phyloP scores from a whole-genome alignment of 2,113 vertebrate species.

The Phyllostomus hastatus region DNA sequence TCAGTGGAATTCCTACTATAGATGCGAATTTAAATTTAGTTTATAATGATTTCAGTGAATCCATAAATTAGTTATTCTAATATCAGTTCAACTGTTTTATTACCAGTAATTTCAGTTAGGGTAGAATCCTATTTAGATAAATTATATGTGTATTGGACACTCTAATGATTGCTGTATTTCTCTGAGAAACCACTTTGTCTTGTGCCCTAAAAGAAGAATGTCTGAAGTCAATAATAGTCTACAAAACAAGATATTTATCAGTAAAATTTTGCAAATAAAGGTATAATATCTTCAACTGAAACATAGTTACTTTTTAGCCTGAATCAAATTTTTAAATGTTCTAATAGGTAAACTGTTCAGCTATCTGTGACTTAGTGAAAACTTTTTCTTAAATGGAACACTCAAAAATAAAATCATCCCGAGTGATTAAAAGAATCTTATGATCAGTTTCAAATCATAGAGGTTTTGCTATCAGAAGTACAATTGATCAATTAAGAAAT shows the following conservation, averaged over 20 bases:
- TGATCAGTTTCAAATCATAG: neutral
- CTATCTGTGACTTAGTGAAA: neutral
- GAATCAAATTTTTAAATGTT: neutral
- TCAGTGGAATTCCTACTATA: neutral
- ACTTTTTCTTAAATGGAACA: neutral
- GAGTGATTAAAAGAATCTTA: neutral
- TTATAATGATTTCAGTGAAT: constrained; percentile 33
- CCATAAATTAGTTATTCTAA: constrained; percentile 26
- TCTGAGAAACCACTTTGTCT: neutral
- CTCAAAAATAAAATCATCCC: neutral
- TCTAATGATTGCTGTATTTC: neutral
- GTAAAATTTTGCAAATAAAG: neutral
- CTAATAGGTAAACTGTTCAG: neutral
- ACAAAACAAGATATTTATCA: neutral
- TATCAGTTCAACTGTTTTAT: constrained; percentile 12
- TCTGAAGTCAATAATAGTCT: neutral
- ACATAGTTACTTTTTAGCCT: neutral
- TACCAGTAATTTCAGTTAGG: neutral
- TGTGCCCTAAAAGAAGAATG: neutral
- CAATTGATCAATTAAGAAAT: neutral
- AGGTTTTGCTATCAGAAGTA: neutral
- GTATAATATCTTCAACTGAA: neutral
- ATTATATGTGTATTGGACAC: neutral
- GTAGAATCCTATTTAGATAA: neutral
- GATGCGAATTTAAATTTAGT: constrained; percentile 19